Percentiles rank a stretch among this genome's conserved stretches.
phyloP scores from a whole-genome alignment of 2,888 invertebrate genomes.

The Heliconius hortense region DNA sequence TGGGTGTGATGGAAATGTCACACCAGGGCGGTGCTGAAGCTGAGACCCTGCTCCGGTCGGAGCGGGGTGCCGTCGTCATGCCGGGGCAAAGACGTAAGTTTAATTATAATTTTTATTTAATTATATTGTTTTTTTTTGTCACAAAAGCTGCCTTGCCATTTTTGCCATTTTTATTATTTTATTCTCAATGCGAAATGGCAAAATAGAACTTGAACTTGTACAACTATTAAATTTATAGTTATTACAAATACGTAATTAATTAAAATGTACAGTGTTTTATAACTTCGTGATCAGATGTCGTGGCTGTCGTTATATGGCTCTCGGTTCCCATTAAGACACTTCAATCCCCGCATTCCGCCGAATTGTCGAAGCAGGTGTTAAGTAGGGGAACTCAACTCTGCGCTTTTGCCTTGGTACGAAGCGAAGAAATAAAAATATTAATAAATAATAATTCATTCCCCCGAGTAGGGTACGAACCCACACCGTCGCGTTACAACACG shows the following conservation, averaged over 20 bases:
- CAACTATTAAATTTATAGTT: not conserved
- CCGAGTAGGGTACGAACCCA: too few species aligned
- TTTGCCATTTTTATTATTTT: not conserved
- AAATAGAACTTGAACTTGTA: not conserved
- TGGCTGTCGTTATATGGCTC: not conserved
- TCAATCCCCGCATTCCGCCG: too few species aligned
- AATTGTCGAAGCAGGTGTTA: too few species aligned
- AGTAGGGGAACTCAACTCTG: too few species aligned
- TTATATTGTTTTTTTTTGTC: not conserved
- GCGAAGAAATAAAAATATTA: too few species aligned
- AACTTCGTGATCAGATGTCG: not conserved
- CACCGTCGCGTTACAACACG: too few species aligned
- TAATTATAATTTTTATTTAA: not conserved
- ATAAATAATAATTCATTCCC: too few species aligned
- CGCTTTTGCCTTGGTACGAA: too few species aligned
- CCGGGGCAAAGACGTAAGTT: constrained; percentile 63
- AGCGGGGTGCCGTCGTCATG: constrained; percentile 67
- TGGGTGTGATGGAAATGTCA: constrained; percentile 71
- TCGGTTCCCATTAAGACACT: too few species aligned
- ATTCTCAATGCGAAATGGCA: not conserved
- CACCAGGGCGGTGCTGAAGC: constrained; percentile 73
- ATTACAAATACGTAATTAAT: not conserved
- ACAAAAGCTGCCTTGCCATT: too few species aligned
- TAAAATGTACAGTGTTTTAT: not conserved
- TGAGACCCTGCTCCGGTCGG: constrained; percentile 72